Conservation (phyloP, 2,113 vertebrate species). For the Camelus dromedarius region DNA sequence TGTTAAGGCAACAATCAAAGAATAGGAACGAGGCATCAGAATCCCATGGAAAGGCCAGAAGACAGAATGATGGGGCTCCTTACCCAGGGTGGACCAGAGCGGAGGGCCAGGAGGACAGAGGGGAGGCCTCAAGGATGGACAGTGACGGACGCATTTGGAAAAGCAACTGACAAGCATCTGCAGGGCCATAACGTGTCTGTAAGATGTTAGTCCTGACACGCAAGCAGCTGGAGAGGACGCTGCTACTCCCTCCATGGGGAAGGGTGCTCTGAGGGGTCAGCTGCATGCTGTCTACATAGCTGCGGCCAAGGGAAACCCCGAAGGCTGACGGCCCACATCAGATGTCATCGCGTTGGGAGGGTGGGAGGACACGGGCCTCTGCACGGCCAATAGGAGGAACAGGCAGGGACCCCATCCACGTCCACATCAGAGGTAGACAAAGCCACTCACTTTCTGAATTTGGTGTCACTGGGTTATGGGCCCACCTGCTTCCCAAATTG, state of each 20-base stretch:
- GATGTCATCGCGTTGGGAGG: too few species aligned
- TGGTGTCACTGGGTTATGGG: too few species aligned
- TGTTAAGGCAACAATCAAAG: not conserved
- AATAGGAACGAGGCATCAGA: not conserved
- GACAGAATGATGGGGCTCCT: not conserved
- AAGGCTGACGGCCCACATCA: too few species aligned
- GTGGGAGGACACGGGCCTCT: too few species aligned
- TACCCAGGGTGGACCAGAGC: not conserved
- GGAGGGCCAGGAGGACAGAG: fast-evolving
- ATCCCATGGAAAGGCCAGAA: too few species aligned
- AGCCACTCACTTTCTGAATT: not conserved
- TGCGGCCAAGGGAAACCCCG: too few species aligned
- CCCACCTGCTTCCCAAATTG: not conserved
- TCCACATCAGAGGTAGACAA: not conserved
- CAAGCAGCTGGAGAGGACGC: too few species aligned
- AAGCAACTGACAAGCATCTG: fast-evolving
- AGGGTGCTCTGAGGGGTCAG: too few species aligned
- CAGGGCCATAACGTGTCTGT: not conserved
- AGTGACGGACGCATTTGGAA: not conserved
- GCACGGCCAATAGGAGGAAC: fast-evolving
- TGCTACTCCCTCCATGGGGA: too few species aligned
- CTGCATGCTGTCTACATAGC: fast-evolving
- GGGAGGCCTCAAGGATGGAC: not conserved
- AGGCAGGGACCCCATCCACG: not conserved
- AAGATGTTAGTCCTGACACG: fast-evolving